phyloP scores from a whole-genome alignment of 2,113 vertebrate genomes.

The Cebus imitator region DNA sequence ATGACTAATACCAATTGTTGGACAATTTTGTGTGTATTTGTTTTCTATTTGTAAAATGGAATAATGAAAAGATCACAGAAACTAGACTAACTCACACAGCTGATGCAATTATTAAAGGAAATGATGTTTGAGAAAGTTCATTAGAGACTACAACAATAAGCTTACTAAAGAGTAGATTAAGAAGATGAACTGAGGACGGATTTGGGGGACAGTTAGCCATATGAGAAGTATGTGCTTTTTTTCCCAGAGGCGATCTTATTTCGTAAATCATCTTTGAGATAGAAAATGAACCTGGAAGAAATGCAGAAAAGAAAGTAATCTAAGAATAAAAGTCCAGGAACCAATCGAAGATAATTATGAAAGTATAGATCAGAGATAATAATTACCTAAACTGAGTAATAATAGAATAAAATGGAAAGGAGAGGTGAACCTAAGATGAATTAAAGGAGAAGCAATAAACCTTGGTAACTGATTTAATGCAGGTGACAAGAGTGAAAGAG shows the following conservation, averaged over 20 bases:
- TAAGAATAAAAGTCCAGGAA: neutral
- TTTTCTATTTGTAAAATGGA: neutral
- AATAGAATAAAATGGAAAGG: neutral
- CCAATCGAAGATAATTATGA: rapidly evolving
- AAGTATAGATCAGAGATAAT: neutral
- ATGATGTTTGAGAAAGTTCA: neutral
- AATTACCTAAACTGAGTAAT: neutral
- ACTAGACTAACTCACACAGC: neutral
- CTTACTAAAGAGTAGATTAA: neutral
- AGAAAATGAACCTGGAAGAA: neutral
- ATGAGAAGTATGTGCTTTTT: neutral
- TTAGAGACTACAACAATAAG: neutral
- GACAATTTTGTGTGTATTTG: rapidly evolving
- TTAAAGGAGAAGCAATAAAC: neutral
- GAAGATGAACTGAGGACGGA: neutral
- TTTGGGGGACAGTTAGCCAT: too few species aligned
- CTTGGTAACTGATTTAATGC: neutral
- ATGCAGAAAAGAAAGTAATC: neutral
- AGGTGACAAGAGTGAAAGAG: neutral
- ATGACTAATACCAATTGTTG: neutral
- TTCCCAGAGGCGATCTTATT: neutral
- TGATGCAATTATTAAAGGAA: neutral
- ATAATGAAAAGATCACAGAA: neutral
- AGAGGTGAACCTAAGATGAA: neutral
- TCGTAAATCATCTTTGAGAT: neutral